phyloP scores from a whole-genome alignment of 1,140 invertebrate species.

The Drosophila obscura region DNA sequence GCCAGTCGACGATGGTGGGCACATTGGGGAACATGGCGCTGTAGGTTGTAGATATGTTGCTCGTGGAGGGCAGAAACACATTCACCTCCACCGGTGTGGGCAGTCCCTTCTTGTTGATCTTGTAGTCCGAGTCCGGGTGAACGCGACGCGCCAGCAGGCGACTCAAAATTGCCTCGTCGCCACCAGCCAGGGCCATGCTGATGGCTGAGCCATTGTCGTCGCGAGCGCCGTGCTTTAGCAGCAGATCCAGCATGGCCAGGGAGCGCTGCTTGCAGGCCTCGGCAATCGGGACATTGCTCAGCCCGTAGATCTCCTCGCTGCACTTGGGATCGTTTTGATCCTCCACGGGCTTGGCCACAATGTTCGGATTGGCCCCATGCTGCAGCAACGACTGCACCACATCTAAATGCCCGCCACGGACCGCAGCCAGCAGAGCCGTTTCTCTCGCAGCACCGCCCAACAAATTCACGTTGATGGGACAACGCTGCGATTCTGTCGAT shows the following conservation, averaged over 20 bases:
- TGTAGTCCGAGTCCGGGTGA: slow-evolving; percentile 92
- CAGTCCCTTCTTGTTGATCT: slow-evolving; percentile 93
- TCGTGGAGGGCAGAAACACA: slow-evolving; percentile 86
- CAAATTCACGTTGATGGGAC: slow-evolving; percentile 90
- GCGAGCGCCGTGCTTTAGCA: slow-evolving; percentile 92
- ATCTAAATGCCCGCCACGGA: slow-evolving; percentile 90
- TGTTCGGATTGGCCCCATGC: slow-evolving; percentile 90
- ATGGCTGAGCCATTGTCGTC: slow-evolving; percentile 95
- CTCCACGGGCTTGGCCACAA: slow-evolving; percentile 85
- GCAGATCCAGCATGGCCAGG: slow-evolving; percentile 87
- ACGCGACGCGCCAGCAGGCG: slow-evolving; percentile 85
- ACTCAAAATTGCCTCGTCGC: slow-evolving; percentile 75
- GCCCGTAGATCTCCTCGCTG: slow-evolving; percentile 83
- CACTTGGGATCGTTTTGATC: slow-evolving; percentile 84
- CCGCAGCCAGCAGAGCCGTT: slow-evolving; percentile 91
- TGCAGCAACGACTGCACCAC: slow-evolving; percentile 90
- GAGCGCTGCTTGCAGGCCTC: slow-evolving; percentile 90
- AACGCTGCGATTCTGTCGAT: slow-evolving; percentile 86
- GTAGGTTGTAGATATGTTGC: slow-evolving; percentile 87
- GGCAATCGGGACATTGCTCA: slow-evolving; percentile 86
- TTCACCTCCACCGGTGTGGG: slow-evolving; percentile 86
- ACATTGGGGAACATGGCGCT: slow-evolving; percentile 92
- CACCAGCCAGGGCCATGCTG: slow-evolving; percentile 67
- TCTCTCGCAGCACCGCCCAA: slow-evolving; percentile 88
- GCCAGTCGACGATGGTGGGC: slow-evolving; percentile 97